Evolutionary conservation across 2,888 invertebrate species (phyloP).

Genomic region (Coleophora flavipennella): DNA sequence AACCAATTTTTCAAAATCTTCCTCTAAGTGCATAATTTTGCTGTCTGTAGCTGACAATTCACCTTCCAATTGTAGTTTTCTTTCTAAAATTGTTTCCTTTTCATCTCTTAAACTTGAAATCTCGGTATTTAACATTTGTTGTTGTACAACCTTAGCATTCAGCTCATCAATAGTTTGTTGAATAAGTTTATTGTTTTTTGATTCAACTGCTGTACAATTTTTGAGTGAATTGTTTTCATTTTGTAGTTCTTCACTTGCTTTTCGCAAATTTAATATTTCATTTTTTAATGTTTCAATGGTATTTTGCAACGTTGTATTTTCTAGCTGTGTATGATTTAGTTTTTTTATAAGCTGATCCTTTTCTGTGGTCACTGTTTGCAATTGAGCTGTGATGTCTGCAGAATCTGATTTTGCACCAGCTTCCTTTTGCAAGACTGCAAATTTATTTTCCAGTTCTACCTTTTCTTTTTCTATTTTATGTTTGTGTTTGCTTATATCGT

Average conservation of each 20-base stretch:
- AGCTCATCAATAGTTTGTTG: constrained; percentile 30
- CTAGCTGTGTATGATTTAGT: constrained; percentile 21
- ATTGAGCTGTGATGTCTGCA: constrained; percentile 10
- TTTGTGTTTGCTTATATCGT: constrained; percentile 28
- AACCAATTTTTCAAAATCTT: constrained; percentile 46
- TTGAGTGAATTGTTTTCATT: constrained; percentile 28
- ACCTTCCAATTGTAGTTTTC: constrained; percentile 34
- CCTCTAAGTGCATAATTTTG: constrained; percentile 49
- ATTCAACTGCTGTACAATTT: constrained; percentile 16
- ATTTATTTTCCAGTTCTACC: constrained; percentile 26
- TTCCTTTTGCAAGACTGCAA: constrained; percentile 21
- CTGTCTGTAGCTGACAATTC: constrained; percentile 39
- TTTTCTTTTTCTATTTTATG: constrained; percentile 32
- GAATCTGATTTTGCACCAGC: constrained; percentile 14
- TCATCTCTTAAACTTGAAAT: constrained; percentile 32
- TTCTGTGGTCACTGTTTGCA: constrained; percentile 24
- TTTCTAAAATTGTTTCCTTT: constrained; percentile 32
- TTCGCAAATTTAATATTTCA: constrained; percentile 2
- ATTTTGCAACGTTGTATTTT: constrained; percentile 29
- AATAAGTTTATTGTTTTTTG: constrained; percentile 19
- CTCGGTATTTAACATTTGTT: constrained; percentile 30
- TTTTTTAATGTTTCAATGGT: constrained; percentile 8
- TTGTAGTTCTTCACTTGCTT: constrained; percentile 20
- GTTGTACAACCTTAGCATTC: constrained; percentile 28
- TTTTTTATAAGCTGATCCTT: constrained; percentile 22